A percentile compares a stretch with the other conserved stretches of the same genome.
Evolutionary conservation across 2,888 invertebrate genomes (phyloP).

Genomic region (Andrena minutula): DNA sequence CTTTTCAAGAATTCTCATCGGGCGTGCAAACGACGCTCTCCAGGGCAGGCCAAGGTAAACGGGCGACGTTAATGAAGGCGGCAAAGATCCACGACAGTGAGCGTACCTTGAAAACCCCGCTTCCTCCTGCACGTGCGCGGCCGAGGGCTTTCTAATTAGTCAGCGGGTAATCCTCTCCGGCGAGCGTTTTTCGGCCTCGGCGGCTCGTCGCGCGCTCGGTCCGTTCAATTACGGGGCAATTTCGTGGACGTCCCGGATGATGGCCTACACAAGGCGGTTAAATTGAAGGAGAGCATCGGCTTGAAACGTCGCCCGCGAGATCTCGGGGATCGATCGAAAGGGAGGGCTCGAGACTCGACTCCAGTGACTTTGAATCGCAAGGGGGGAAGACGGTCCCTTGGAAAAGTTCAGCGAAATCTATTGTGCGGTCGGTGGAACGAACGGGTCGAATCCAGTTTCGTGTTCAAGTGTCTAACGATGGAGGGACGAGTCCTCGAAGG

Average conservation of each 20-base stretch:
- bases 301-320: too few relatives aligned
- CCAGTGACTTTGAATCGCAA: background rate
- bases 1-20: slow-evolving; percentile 28
- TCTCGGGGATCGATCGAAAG: too few relatives aligned
- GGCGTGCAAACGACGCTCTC: slow-evolving; percentile 26
- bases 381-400: background rate
- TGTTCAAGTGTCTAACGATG: slow-evolving; percentile 41
- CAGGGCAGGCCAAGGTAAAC: slow-evolving; percentile 33
- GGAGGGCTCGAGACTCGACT: too few relatives aligned
- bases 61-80: slow-evolving; percentile 47
- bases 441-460: slow-evolving; percentile 30
- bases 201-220: background rate
- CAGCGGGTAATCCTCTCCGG: slow-evolving; percentile 9
- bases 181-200: background rate
- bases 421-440: background rate
- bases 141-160: slow-evolving; percentile 51
- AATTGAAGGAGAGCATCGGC: too few relatives aligned
- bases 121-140: background rate
- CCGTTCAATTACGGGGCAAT: background rate
- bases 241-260: background rate
- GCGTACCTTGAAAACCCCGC: slow-evolving; percentile 21
- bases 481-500: slow-evolving; percentile 54
- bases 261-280: too few relatives aligned
- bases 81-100: slow-evolving; percentile 29
- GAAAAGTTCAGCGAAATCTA: background rate